These are phyloP conservation scores for Eupithecia subumbrata DNA, from an alignment of 2,888 invertebrate genomes.

Conservation along the genomic window DNA sequence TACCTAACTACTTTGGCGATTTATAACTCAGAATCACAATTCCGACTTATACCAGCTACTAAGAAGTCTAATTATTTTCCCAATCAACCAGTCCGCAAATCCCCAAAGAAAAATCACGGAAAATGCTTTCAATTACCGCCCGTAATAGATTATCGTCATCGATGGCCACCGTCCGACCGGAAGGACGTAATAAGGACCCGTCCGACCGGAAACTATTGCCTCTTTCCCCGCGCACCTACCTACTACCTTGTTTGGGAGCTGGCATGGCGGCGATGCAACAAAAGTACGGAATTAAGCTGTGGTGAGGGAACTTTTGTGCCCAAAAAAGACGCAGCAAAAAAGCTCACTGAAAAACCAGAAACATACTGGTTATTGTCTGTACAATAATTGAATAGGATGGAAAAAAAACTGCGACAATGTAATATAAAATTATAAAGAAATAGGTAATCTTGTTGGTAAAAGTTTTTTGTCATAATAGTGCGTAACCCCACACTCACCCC, in stretches of 20 bases:
- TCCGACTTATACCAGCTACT: background rate
- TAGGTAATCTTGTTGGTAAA: too few species aligned
- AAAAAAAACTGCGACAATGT: background rate
- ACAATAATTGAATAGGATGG: background rate
- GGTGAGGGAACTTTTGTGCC: background rate
- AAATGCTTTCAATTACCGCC: slow-evolving; percentile 64
- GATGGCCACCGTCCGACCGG: slow-evolving; percentile 53
- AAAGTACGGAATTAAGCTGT: background rate
- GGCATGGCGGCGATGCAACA: background rate
- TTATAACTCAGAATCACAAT: background rate
- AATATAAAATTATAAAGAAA: too few species aligned
- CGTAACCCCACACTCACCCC: too few species aligned
- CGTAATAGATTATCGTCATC: slow-evolving; percentile 59
- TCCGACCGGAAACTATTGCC: slow-evolving; percentile 68
- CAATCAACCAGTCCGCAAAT: slow-evolving; percentile 29
- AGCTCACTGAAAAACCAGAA: background rate
- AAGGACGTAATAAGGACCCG: slow-evolving; percentile 67
- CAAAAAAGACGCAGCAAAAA: background rate
- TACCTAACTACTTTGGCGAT: background rate
- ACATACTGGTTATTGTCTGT: background rate
- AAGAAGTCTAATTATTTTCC: slow-evolving; percentile 29
- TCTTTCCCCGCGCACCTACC: slow-evolving; percentile 26
- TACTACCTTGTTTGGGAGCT: slow-evolving; percentile 28
- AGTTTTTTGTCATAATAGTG: too few species aligned
- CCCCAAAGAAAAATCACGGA: slow-evolving; percentile 51